Evolutionary conservation across 2,113 vertebrate genomes (phyloP).

Genomic region (Junco hyemalis): DNA sequence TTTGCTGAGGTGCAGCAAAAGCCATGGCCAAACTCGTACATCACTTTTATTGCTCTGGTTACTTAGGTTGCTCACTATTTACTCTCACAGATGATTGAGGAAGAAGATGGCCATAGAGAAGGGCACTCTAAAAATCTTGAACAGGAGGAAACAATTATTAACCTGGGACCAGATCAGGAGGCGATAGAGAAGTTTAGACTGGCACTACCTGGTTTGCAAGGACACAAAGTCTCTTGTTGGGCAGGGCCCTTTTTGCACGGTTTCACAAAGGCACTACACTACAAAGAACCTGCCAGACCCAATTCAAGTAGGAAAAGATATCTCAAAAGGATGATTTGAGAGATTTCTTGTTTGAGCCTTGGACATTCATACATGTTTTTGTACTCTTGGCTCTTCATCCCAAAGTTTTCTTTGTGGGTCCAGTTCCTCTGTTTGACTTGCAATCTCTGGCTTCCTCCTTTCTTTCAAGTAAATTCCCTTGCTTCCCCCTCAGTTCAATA

Average conservation of each 20-base stretch:
- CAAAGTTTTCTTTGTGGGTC: not conserved
- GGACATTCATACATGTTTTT: not conserved
- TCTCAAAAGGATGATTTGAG: not conserved
- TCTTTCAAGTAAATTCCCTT: not conserved
- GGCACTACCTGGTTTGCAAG: not conserved
- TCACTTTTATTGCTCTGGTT: slow-evolving; percentile 32
- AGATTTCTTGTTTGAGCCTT: not conserved
- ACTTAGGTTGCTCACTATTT: not conserved
- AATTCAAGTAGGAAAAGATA: not conserved
- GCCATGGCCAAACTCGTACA: not conserved
- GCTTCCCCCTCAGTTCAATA: not conserved
- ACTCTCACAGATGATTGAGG: not conserved
- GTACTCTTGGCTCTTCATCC: not conserved
- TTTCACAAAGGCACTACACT: not conserved
- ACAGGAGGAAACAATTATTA: slow-evolving; percentile 40
- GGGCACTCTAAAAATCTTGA: not conserved
- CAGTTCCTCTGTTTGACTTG: not conserved
- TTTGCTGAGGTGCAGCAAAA: slow-evolving; percentile 11
- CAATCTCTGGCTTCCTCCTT: not conserved
- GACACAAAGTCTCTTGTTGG: not conserved
- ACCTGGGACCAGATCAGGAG: not conserved
- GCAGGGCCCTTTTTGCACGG: not conserved
- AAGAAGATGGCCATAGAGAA: slow-evolving; percentile 33
- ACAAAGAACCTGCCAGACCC: not conserved
- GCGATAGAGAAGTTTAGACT: not conserved